Percentiles rank a stretch among this genome's conserved stretches.
These are phyloP conservation scores for Ceratina calcarata DNA, from an alignment of 1,140 invertebrate species.

Conservation along the genomic window DNA sequence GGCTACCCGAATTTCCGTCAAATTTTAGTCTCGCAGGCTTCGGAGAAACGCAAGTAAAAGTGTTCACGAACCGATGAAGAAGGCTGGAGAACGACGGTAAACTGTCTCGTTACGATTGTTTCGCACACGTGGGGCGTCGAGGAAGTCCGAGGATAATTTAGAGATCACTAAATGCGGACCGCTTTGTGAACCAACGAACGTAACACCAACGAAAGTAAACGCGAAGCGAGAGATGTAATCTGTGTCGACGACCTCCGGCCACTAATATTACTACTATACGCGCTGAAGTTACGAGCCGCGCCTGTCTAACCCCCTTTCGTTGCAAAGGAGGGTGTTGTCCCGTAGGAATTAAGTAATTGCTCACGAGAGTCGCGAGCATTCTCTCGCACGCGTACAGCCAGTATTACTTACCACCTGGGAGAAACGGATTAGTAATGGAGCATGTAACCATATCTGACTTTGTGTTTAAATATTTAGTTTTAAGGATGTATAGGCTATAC, in stretches of 20 bases:
- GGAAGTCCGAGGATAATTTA: conserved; percentile 22
- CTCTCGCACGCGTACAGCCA: too few species aligned
- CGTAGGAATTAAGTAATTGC: too few species aligned
- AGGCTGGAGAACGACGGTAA: neutral
- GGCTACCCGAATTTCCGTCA: neutral
- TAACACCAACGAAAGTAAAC: conserved; percentile 4
- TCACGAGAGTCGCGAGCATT: too few species aligned
- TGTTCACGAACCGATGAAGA: neutral
- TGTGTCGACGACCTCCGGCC: conserved; percentile 43
- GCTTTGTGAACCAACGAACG: neutral
- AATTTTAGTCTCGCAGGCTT: neutral
- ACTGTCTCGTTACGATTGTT: neutral
- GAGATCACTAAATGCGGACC: conserved; percentile 35
- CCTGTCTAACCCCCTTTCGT: neutral
- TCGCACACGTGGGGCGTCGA: neutral
- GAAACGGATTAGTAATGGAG: too few species aligned
- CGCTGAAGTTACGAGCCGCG: neutral
- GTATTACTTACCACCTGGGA: too few species aligned
- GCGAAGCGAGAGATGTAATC: conserved; percentile 12
- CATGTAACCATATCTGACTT: too few species aligned
- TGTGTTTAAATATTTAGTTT: too few species aligned
- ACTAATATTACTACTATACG: conserved; percentile 39
- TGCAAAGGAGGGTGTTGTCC: too few species aligned
- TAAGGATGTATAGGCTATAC: too few species aligned
- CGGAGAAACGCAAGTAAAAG: neutral